Base-by-base conservation (phyloP, 2,888 invertebrate genomes). In the Diaprepes abbreviatus region DNA sequence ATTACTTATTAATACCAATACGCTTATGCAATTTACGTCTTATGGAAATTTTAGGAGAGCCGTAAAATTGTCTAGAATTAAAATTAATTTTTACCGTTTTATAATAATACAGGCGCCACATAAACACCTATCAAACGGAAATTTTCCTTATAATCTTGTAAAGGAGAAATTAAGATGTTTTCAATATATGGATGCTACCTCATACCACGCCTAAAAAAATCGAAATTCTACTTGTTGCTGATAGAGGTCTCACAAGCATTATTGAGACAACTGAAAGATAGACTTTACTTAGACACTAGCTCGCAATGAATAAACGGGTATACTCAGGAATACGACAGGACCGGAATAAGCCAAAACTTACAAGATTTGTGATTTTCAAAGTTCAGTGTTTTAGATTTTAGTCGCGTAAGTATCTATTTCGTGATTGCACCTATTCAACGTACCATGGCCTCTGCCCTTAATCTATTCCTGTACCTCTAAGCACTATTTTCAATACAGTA, bases 111-210 rank as follows among this genome's bases (percentile, higher is more conserved):
- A 38, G 63, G 63, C 63, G 63, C 63, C 63, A 54, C 19, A 38
- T 50, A 54, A 50, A 63, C 63, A 52, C 52, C 40, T 54, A 52
- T 54, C n/a, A 50, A 63, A 54, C 54, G 40, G 54, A 54, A 40
- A 40, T 40, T 14, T 55, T 21, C 12, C 31, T n/a, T 52, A 40
- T 31, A 10, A 6, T 12, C 4, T 35, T 24, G 31, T 17, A 19
- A 35, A 21, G 19, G 24, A 40, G 14, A 58, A 58, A 58, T 58
- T 40, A 40, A 58, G 58, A 40, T 58, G 58, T 54, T 40, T 40
- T 40, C 14, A 14, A 33, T 17, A 63, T 35, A 45, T 36, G 24
- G n/a, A 12, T n/a, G 54, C 63, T 62, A 35, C 21, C 43, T 17
- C 17, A 9, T 50, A 28, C 48, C 48, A 50, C 48, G 28, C 48